These are phyloP conservation scores for Epistrophe grossulariae DNA, from an alignment of 2,888 invertebrate genomes.

Conservation along the genomic window DNA sequence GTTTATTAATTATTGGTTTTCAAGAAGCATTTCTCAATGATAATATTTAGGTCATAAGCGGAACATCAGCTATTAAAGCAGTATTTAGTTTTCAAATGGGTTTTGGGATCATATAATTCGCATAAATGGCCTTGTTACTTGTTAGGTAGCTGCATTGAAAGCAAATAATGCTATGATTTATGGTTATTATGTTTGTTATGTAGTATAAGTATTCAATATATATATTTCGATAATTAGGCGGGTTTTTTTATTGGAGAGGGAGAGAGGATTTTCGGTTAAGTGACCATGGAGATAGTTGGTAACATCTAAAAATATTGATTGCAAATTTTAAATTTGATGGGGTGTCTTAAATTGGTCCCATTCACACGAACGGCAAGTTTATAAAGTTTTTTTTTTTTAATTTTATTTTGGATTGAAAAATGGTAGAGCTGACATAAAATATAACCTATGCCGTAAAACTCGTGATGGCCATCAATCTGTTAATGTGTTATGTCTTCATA, in stretches of 20 bases:
- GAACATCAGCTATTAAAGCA: conserved; percentile 33
- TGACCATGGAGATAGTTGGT: conserved; percentile 10
- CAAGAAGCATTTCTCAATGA: conserved; percentile 14
- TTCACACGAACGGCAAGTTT: conserved; percentile 1
- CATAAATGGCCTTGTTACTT: conserved; percentile 34
- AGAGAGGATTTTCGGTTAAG: neutral
- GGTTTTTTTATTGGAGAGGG: neutral
- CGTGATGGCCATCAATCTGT: conserved; percentile 1
- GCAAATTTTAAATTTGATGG: conserved; percentile 3
- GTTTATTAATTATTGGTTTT: conserved; percentile 19
- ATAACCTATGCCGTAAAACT: neutral
- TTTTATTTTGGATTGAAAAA: conserved; percentile 9
- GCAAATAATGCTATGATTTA: conserved; percentile 19
- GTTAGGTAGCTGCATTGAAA: conserved; percentile 14
- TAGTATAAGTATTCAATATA: neutral
- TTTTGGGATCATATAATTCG: conserved; percentile 40
- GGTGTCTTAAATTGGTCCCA: conserved; percentile 9
- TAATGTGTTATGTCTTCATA: neutral
- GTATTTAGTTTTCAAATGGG: conserved; percentile 12
- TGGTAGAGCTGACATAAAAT: neutral
- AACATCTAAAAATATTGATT: conserved; percentile 15
- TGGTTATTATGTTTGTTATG: neutral
- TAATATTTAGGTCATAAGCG: conserved; percentile 15
- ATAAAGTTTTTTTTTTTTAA: neutral
- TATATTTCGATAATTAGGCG: neutral